Percentiles rank a stretch among this genome's conserved stretches.
phyloP scores from a whole-genome alignment of 1,140 invertebrate species.

The Brevipalpus yothersi region DNA sequence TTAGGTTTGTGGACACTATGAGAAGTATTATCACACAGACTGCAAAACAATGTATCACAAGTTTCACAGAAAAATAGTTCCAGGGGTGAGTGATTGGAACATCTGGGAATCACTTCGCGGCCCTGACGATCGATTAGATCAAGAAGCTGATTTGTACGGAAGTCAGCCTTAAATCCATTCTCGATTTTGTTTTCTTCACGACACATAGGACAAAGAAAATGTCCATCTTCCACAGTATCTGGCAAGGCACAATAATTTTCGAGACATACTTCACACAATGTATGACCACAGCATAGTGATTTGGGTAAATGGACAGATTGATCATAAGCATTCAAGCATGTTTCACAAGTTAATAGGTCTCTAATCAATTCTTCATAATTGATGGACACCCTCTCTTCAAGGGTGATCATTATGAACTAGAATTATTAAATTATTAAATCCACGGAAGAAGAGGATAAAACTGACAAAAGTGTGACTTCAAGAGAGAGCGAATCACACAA shows the following conservation, averaged over 20 bases:
- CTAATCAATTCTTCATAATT: too few relatives aligned
- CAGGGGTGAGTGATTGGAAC: constrained; percentile 48
- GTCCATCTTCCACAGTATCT: constrained; percentile 25
- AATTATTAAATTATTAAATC: too few relatives aligned
- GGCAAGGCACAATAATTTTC: constrained; percentile 46
- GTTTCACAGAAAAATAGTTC: constrained; percentile 82
- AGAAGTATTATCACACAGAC: constrained; percentile 31
- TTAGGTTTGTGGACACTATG: too few relatives aligned
- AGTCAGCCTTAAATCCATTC: too few relatives aligned
- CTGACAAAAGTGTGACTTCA: too few relatives aligned
- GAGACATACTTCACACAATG: constrained; percentile 68
- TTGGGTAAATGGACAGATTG: constrained; percentile 71
- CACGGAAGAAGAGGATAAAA: too few relatives aligned
- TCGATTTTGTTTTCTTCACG: constrained; percentile 70
- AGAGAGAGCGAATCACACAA: too few relatives aligned
- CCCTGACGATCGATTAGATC: constrained; percentile 73
- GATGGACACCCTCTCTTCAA: too few relatives aligned
- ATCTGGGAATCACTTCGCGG: constrained; percentile 78
- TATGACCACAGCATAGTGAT: too few relatives aligned
- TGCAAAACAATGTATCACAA: constrained; percentile 79
- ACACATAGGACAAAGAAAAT: constrained; percentile 78
- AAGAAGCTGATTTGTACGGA: too few relatives aligned
- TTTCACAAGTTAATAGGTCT: constrained; percentile 83
- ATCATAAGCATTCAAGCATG: constrained; percentile 75
- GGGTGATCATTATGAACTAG: too few relatives aligned